Conservation (phyloP, 2,797 vertebrate species). For the Tragopan temminckii region DNA sequence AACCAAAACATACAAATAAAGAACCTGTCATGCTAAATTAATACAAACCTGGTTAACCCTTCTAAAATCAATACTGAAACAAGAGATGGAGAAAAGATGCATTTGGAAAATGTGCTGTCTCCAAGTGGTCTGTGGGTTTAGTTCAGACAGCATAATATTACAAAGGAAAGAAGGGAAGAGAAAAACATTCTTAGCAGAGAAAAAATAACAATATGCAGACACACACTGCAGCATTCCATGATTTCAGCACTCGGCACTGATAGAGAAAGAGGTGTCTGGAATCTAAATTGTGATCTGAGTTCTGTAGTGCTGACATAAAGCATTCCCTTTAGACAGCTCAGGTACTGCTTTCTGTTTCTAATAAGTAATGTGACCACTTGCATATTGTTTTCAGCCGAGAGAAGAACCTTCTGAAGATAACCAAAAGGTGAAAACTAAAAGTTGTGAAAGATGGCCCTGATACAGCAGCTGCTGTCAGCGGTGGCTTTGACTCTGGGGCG, state of each 20-base stretch:
- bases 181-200: neutral
- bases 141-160: neutral
- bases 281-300: constrained; percentile 8
- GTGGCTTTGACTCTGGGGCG: constrained; percentile 61
- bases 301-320: neutral
- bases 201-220: neutral
- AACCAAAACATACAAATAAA: too few species aligned
- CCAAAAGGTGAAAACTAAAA: neutral
- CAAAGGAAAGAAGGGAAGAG: neutral
- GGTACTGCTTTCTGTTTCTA: neutral
- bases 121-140: neutral
- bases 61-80: neutral
- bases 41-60: neutral
- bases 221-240: neutral
- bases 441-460: neutral
- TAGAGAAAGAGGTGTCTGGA: neutral
- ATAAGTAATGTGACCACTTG: neutral
- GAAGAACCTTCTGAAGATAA: neutral
- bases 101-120: neutral
- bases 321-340: neutral
- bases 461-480: constrained; percentile 1
- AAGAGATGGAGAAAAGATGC: neutral
- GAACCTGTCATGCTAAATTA: neutral
- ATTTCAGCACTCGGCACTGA: neutral
- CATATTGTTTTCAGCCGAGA: neutral